Evolutionary conservation across 2,797 vertebrate genomes (phyloP).

Genomic region (Acropternis orthonyx): DNA sequence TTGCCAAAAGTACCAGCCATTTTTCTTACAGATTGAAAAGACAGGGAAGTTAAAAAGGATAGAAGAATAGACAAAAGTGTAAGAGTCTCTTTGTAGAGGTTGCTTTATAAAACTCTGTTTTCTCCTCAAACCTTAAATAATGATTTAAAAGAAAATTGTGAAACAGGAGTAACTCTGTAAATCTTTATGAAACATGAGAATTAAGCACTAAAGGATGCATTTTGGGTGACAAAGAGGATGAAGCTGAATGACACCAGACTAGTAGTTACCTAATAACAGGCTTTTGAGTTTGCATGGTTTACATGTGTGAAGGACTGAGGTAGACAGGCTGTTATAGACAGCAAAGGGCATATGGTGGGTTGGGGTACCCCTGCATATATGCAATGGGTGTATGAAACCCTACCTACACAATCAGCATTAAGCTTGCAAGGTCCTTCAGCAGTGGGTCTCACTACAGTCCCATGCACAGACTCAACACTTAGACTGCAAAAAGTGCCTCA

Average conservation of each 20-base stretch:
- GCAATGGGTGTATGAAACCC: neutral
- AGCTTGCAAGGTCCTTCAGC: fast-evolving
- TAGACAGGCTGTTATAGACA: neutral
- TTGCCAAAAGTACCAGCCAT: neutral
- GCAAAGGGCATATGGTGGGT: neutral
- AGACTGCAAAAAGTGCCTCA: neutral
- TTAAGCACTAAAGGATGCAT: neutral
- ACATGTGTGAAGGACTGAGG: fast-evolving
- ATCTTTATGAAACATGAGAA: neutral
- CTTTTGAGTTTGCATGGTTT: neutral
- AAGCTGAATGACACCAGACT: neutral
- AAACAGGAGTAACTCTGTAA: neutral
- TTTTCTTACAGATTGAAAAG: neutral
- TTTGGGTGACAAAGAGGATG: neutral
- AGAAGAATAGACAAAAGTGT: neutral
- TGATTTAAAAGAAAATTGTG: neutral
- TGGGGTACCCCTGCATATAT: neutral
- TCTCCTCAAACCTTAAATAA: neutral
- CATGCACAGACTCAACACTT: neutral
- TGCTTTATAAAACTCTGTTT: neutral
- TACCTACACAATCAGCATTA: neutral
- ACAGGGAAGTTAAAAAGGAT: neutral
- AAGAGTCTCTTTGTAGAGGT: neutral
- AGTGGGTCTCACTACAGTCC: fast-evolving
- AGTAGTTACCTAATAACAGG: neutral